Base-by-base conservation (phyloP, 2,113 vertebrate genomes). In the Epinephelus fuscoguttatus region DNA sequence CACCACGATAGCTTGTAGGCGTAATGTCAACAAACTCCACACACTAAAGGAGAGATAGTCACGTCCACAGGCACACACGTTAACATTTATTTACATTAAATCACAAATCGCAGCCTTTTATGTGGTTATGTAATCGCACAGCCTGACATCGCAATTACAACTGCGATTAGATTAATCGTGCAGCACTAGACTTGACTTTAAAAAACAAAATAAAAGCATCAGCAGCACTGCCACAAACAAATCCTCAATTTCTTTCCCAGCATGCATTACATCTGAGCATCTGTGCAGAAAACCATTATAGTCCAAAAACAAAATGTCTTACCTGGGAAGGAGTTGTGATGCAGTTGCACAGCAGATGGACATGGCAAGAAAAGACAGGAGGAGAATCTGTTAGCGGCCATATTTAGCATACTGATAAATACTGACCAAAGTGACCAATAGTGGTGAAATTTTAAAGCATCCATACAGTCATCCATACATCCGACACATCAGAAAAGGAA, bases 321-420 rank as follows among this genome's bases (percentile, higher is more conserved):
- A 87, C 84, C 88, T 89, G 69, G 33, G 18, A 68, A 67, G 47
- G 25, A 72, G 27, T 42, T 25, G 37, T n/a, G 70, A 55, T 0
- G 47, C 2, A 40, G 56, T 12, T 0, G 19, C 2, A 21, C 4
- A 57, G 61, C 7, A 23, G 77, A 33, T 25, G 78, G 70, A 69
- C 74, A 84, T 82, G 70, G 53, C 78, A 63, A 72, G 42, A 78
- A 71, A 40, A 70, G 59, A 82, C 8, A 80, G 17, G 73, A 4
- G 57, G 18, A 70, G 1, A 77, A 72, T 61, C 3, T 55, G 56
- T 88, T 74, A 84, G 77, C 17, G 19, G 21, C 19, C 12, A 18
- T 15, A 19, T 60, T 66, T 9, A 30, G 17, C 4, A 56, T 1
- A 80, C 12, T 49, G 18, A 49, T 52, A 56, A 70, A 6, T 27